Percentiles rank a stretch among this genome's conserved stretches.
Conservation (phyloP, 2,113 vertebrate species). For the Ovibos moschatus region DNA sequence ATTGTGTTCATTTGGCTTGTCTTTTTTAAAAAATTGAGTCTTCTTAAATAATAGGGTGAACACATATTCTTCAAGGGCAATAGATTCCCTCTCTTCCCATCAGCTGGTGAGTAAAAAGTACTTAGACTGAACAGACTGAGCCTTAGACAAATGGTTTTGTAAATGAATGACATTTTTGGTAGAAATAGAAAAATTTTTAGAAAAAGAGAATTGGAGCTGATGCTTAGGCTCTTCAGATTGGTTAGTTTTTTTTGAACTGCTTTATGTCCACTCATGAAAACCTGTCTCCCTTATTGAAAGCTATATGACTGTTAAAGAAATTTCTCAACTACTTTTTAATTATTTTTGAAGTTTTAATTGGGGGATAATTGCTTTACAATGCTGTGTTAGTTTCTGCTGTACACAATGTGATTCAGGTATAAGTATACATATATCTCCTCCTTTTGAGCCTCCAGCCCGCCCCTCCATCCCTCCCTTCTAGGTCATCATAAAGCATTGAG, state of each 20-base stretch:
- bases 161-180: neutral
- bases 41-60: conserved; percentile 29
- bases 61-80: neutral
- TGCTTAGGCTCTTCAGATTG: neutral
- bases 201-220: neutral
- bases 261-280: neutral
- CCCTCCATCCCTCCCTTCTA: neutral
- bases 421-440: neutral
- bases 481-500: neutral
- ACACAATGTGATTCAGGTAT: neutral
- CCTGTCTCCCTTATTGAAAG: neutral
- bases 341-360: neutral
- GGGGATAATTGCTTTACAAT: neutral
- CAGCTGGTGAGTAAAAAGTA: neutral
- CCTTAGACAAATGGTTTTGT: neutral
- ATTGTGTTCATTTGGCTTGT: conserved; percentile 16
- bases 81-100: neutral
- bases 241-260: neutral
- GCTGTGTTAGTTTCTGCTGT: neutral
- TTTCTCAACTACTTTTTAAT: neutral
- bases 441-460: neutral
- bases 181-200: neutral
- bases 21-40: neutral
- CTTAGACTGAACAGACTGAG: neutral
- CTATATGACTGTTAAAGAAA: neutral